Base-by-base conservation (phyloP, 2,113 vertebrate species). In the Crypturellus undulatus region DNA sequence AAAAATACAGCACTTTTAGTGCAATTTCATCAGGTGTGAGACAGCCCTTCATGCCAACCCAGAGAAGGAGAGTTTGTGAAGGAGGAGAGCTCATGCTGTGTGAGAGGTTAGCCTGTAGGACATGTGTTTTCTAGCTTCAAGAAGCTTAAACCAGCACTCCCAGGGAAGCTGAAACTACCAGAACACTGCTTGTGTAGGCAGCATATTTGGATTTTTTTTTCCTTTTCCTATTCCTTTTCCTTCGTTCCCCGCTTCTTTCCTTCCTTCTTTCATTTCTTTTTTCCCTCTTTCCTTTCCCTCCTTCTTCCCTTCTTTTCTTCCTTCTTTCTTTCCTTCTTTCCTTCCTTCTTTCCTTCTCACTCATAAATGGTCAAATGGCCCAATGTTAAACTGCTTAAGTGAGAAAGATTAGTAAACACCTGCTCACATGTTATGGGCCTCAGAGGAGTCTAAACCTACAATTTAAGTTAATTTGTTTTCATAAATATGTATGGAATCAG, bases 351-450 rank as follows among this genome's bases (percentile, higher is more conserved):
- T 20, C 45, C 45, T 47, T 47, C 45, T 89, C 38, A 24, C 2
- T 64, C 28, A 58, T 7, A 67, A 72, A 36, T 28, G 28, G 9
- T 60, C 34, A 91, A 21, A 72, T 43, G 9, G 8, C 1, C 32
- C 40, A 36, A 1, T 25, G 26, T 38, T 24, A 80, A 34, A 80
- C 0, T 0, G 19, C 10, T 45, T 49, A 52, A 30, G 4, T 45
- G 42, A 83, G 3, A 20, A 75, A 32, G 54, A 71, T 51, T 67
- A 24, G 45, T 80, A 80, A 94, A 77, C 8, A 65, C 2, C 52
- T 87, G 13, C 5, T 90, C 30, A 85, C 7, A 40, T 8, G 9
- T 4, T 69, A 11, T 36, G 8, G 20, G 5, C 5, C 8, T 10
- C 11, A 79, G 13, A 40, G 14, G 21, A 89, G 69, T 30, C 76